Evolutionary conservation across 2,797 vertebrate species (phyloP).

Genomic region (Takifugu ocellatus): DNA sequence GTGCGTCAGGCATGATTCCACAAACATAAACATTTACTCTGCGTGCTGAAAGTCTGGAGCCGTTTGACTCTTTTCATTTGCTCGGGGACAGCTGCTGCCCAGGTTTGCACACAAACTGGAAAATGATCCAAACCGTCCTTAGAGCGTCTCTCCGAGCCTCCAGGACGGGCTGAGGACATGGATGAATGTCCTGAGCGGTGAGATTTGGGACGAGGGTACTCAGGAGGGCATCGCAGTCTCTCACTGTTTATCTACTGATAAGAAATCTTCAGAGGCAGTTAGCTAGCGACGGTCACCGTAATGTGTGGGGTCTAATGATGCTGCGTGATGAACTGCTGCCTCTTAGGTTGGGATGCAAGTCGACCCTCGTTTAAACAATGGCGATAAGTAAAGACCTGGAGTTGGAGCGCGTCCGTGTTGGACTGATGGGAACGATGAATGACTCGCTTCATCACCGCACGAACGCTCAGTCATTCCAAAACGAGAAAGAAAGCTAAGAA

Average conservation of each 20-base stretch:
- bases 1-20: slow-evolving; percentile 12
- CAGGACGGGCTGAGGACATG: background rate
- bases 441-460: slow-evolving; percentile 1
- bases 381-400: slow-evolving; percentile 51
- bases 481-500: background rate
- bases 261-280: too few species aligned
- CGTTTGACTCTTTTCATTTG: slow-evolving; percentile 37
- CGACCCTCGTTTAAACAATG: slow-evolving; percentile 40
- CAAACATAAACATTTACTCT: slow-evolving; percentile 42
- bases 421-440: slow-evolving; percentile 28
- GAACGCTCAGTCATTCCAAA: slow-evolving; percentile 6
- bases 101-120: slow-evolving; percentile 18
- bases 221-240: too few species aligned
- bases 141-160: background rate
- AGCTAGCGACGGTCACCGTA: too few species aligned
- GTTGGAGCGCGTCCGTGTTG: slow-evolving; percentile 18
- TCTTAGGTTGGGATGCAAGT: slow-evolving; percentile 9
- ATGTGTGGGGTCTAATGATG: slow-evolving; percentile 1
- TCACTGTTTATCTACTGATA: too few species aligned
- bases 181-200: too few species aligned
- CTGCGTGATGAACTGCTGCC: slow-evolving; percentile 19
- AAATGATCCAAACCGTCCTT: slow-evolving; percentile 8
- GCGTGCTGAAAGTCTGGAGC: slow-evolving; percentile 21
- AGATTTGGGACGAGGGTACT: too few species aligned
- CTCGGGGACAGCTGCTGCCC: slow-evolving; percentile 15